Conservation (phyloP, 1,140 invertebrate species). For the Bombus soroeensis region DNA sequence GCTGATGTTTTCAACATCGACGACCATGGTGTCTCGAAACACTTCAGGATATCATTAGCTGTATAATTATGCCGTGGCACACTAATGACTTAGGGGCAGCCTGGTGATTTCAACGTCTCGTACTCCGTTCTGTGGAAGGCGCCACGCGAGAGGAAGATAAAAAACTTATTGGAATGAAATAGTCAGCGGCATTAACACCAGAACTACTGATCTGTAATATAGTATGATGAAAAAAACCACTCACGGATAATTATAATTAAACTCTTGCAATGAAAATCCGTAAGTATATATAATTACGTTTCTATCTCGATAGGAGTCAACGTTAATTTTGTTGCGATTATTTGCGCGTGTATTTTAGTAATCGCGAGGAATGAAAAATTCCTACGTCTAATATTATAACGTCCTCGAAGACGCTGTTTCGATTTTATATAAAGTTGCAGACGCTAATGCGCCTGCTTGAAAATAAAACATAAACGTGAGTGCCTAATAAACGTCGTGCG, state of each 20-base stretch:
- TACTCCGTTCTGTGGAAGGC: not conserved
- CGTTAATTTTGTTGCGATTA: not conserved
- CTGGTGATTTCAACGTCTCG: slow-evolving; percentile 2
- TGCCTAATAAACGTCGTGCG: too few species aligned
- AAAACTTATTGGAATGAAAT: not conserved
- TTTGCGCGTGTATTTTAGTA: not conserved
- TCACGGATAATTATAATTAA: not conserved
- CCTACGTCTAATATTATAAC: not conserved
- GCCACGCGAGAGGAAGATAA: not conserved
- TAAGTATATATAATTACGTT: not conserved
- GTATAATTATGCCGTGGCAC: slow-evolving; percentile 24
- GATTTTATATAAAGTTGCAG: too few species aligned
- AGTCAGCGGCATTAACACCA: not conserved
- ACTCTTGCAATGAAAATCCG: not conserved
- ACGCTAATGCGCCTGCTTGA: too few species aligned
- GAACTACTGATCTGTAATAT: not conserved
- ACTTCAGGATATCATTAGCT: slow-evolving; percentile 19
- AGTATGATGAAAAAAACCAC: not conserved
- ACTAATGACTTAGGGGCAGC: not conserved
- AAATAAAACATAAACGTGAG: too few species aligned
- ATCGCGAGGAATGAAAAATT: not conserved
- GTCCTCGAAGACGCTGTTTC: too few species aligned
- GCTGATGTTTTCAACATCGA: slow-evolving; percentile 1
- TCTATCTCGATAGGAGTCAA: not conserved
- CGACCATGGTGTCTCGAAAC: not conserved